Evolutionary conservation across 2,797 vertebrate genomes (phyloP), one percentile per base, ranked within the genome.

Genomic region (Megaceryle alcyon): DNA sequence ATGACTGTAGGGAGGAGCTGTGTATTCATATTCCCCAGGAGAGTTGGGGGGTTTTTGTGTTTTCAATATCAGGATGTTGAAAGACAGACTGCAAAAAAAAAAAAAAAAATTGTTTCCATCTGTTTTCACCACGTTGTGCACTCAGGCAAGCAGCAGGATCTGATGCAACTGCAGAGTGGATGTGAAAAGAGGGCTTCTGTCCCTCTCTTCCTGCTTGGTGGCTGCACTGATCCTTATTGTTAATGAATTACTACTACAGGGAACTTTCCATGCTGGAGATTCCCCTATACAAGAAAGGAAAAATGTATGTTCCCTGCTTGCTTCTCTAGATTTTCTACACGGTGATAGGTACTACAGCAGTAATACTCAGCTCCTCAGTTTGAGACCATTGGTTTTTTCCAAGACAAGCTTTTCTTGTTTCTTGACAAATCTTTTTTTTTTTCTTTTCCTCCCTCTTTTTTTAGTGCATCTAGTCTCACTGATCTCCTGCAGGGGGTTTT

Each of bases 251-350:
- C 25, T 63, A 12, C 33, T 59, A 21, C 53, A 71, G 54, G 63
- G 64, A 68, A 28, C 10, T 23, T 72, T 19, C 43, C 1, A 2
- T 87, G n/a, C 48, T 63, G 25, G 79, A 56, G 66, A 56, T 72
- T 14, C 14, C 33, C 23, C 33, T 41, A 17, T 76, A 44, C 21
- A 48, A 43, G 59, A 53, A 90, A 53, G 54, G 44, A 79, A 75
- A 44, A 6, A 9, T 7, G 15, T 0, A 0, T 3, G 7, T 80
- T 82, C 28, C 54, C 35, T 37, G 17, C 46, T 81, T 86, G 22
- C 10, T 94, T 71, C 48, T 84, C 56, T 70, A 44, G 14, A 12
- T 61, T 41, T 61, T 66, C 15, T 70, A 60, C 31, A 11, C 16
- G 13, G n/a, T 21, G 31, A 37, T 60, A 35, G 29, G 16, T 57